Evolutionary conservation across 2,888 invertebrate species (phyloP), one percentile per base, ranked within the genome.

Genomic region (Pilophorus perplexus): DNA sequence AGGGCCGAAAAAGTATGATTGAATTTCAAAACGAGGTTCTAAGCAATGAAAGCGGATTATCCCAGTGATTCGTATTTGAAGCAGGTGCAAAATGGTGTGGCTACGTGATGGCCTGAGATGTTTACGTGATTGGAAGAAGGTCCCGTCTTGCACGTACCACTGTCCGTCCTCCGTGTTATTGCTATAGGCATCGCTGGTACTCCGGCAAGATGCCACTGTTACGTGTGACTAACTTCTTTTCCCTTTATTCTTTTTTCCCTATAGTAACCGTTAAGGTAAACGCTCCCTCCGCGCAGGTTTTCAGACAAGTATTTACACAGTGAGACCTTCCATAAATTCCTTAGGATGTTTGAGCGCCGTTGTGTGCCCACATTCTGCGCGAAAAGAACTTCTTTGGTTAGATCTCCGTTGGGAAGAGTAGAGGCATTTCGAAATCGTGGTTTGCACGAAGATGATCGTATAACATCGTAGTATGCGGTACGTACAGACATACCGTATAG

Each of bases 11-110:
- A 52, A 52, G 52, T 52, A 52, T 52, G 52, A 52, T 52, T 52
- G 52, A 52, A 52, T 52, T 52, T 28, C 52, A 28, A 52, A 52
- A 52, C 28, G 25, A 25, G 10, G 5, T 20, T 25, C 16, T 28
- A 25, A 2, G 52, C 28, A 52, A 52, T 52, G 52, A 52, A 52
- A 52, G 52, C 52, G 52, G 52, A 52, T 52, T 52, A 52, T 52
- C 52, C 52, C 2, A n/a, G 22, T 46, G 46, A 59, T 59, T 59
- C 42, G 59, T 59, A 59, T 59, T 59, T 59, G 59, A 40, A 59
- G 42, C 59, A 59, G 59, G 59, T 59, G 59, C 59, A 42, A 59
- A 59, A 59, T 59, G 40, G 25, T 57, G 40, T 33, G 57, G 22
- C 38, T 59, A 59, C 59, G 59, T 59, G 59, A 59, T 25, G 52